Percentiles rank a stretch among this genome's conserved stretches.
phyloP scores from a whole-genome alignment of 2,113 vertebrate species.

The Pollachius pollachius region DNA sequence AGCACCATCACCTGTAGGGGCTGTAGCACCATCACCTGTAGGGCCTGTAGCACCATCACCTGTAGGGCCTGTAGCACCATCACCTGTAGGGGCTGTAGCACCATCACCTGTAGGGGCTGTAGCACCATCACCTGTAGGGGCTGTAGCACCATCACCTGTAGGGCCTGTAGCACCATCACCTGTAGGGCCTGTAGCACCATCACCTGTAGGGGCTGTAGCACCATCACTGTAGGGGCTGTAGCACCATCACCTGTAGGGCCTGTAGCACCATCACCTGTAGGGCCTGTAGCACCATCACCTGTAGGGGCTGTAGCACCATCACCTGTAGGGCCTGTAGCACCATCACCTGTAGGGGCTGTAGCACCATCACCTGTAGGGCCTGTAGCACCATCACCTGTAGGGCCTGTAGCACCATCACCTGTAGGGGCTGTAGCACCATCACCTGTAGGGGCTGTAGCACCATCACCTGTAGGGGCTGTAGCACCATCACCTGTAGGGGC shows the following conservation, averaged over 20 bases:
- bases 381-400: too few relatives aligned
- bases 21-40: too few relatives aligned
- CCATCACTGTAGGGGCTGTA: constrained; percentile 61
- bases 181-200: constrained; percentile 72
- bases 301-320: constrained; percentile 49
- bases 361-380: not conserved
- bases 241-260: not conserved
- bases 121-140: constrained; percentile 58
- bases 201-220: constrained; percentile 64
- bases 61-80: too few relatives aligned
- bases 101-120: constrained; percentile 74
- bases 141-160: constrained; percentile 35
- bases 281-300: constrained; percentile 21
- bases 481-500: too few relatives aligned
- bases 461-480: too few relatives aligned
- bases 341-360: not conserved
- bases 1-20: too few relatives aligned
- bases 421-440: too few relatives aligned
- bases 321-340: too few relatives aligned
- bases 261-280: not conserved
- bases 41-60: too few relatives aligned
- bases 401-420: too few relatives aligned
- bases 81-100: constrained; percentile 34
- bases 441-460: too few relatives aligned
- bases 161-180: constrained; percentile 73